Evolutionary conservation across 2,797 vertebrate genomes (phyloP).

Genomic region (Sebastes alutus): DNA sequence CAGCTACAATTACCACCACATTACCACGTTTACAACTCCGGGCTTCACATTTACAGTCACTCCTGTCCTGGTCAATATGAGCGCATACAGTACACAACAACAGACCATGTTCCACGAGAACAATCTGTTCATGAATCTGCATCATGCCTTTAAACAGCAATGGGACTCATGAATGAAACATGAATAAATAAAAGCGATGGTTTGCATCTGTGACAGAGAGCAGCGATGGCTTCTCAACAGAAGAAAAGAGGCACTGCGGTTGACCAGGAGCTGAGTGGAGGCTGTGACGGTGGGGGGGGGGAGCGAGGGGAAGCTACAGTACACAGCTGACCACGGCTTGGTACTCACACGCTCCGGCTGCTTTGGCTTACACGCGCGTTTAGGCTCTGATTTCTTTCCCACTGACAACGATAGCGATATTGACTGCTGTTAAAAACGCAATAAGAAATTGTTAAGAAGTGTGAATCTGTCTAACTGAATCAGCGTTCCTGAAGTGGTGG

Average conservation of each 20-base stretch:
- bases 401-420: slow-evolving; percentile 83
- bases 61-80: slow-evolving; percentile 72
- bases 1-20: slow-evolving; percentile 51
- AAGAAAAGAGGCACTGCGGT: slow-evolving; percentile 62
- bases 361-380: slow-evolving; percentile 83
- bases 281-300: slow-evolving; percentile 40
- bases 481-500: neutral
- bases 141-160: slow-evolving; percentile 58
- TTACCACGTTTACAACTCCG: slow-evolving; percentile 48
- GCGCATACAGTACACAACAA: slow-evolving; percentile 45
- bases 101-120: slow-evolving; percentile 52
- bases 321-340: slow-evolving; percentile 50
- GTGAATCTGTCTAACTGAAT: neutral
- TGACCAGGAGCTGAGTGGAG: slow-evolving; percentile 77
- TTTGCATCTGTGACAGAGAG: slow-evolving; percentile 60
- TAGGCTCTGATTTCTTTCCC: slow-evolving; percentile 84
- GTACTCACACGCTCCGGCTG: slow-evolving; percentile 87
- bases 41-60: slow-evolving; percentile 48
- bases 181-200: slow-evolving; percentile 75
- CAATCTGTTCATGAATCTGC: slow-evolving; percentile 57
- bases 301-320: slow-evolving; percentile 51
- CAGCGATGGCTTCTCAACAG: slow-evolving; percentile 56
- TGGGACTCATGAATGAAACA: slow-evolving; percentile 36
- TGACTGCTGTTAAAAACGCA: slow-evolving; percentile 83
- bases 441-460: slow-evolving; percentile 72